Base-by-base conservation (phyloP, 2,888 invertebrate species). In the Noctua comes region DNA sequence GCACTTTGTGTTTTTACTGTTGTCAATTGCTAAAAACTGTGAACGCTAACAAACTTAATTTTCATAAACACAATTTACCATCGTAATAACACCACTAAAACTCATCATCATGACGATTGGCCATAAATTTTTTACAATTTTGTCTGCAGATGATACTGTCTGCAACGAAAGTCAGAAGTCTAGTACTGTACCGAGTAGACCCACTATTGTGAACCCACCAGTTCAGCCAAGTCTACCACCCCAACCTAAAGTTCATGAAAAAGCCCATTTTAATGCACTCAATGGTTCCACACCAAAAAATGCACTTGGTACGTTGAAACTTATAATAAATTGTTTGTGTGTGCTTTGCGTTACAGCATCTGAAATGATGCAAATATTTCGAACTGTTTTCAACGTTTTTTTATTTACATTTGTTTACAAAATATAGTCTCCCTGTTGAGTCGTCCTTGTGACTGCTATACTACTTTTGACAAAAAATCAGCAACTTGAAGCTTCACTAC, bases 81-180 rank as follows among this genome's bases (percentile, higher is more conserved):
- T 88, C 76, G 83, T 80, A 73, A 79, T 86, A 79, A 87, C 80
- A 74, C 64, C 59, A 83, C 65, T 80, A 65, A 83, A 77, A 85
- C 65, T 76, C 85, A 88, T 78, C n/a, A 70, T 79, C 73, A 76
- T 74, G 21, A 81, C 21, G 72, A 90, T 89, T 91, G 88, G 89
- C 85, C 76, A 83, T 85, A 90, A 88, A 91, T 90, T 80, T 77
- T 64, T 76, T 85, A 80, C 84, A 85, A 88, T 94, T 95, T 96
- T 95, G 90, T 96, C 93, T 93, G 94, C 96, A 96, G 96, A 96
- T 96, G 96, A 96, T 90, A 95, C 90, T 88, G 94, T 96, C 93
- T 95, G 95, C 95, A 95, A 92, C 89, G 96, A 96, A 92, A 95
- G 91, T 91, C 96, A 92, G 93, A 96, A 95, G 94, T 94, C 94